Base-by-base conservation (phyloP, 2,888 invertebrate genomes). In the Dioctria linearis region DNA sequence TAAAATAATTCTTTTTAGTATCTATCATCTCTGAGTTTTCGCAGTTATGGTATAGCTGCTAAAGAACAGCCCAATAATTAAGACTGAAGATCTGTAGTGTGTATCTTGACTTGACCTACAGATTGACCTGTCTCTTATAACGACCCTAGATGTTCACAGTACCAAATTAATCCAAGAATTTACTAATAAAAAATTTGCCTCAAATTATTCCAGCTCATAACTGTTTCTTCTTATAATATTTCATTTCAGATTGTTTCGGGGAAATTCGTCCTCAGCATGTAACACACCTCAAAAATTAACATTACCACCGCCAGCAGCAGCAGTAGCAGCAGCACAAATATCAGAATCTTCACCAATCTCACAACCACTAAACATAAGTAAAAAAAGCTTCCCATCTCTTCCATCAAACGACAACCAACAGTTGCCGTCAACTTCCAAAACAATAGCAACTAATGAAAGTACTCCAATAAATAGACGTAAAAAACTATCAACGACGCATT, bases 221-320 rank as follows among this genome's bases (percentile, higher is more conserved):
- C 13, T 65, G 43, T 40, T 13, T 61, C 57, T 51, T 66, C 6
- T 39, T 63, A 51, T 43, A 43, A 46, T 69, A 46, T 57, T 37
- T 57, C 13, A 42, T 78, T 82, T 81, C 73, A 84, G 84, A 76
- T 83, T 83, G 80, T 79, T 82, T 25, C 83, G 81, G 71, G 79
- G 79, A n/a, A 80, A 79, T 79, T 80, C 81, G 79, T 79, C 83
- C 78, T 83, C 83, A 61, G 59, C 83, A 57, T 84, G 83, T 69
- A 83, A 83, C 71, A 83, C 83, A 78, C 83, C 83, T 46, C 67
- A 80, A 76, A 82, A 83, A 65, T 8, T 57, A 13, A 13, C 73
- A 66, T 42, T 57, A 78, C 9, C 75, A 39, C 9, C 67, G 39
- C 61, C 54, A 9, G 2, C 25, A 25, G 25, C 25, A 25, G 25